Base-by-base conservation (phyloP, 2,797 vertebrate genomes). In the Sciaenops ocellatus region DNA sequence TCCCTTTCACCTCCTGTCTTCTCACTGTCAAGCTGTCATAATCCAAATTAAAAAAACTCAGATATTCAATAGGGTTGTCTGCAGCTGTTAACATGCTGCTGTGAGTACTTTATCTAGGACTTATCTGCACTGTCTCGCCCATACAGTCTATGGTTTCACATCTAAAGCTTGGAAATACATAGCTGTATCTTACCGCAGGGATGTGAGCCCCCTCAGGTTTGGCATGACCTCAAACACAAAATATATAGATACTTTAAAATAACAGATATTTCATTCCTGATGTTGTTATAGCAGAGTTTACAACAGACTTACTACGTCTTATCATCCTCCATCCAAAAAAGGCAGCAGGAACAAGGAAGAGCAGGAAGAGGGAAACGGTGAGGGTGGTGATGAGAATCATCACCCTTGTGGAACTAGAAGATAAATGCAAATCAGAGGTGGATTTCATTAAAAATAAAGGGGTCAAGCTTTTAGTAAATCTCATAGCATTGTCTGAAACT, bases 141-240 rank as follows among this genome's bases (percentile, higher is more conserved):
- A n/a, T 57, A 57, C 28, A 12, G 26, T 26, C 26, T 26, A 26
- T 26, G 26, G 26, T 26, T 26, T 26, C 26, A 26, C 26, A 26
- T 26, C 26, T 26, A 26, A 26, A 26, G 26, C 26, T 26, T 26
- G 13, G 34, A 63, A 63, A 62, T 28, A 54, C 3, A 38, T 50
- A 1, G n/a, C 16, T 48, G 3, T 54, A 8, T 59, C 64, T 78
- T 86, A 90, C 88, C 74, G 0, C 24, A 44, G 24, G 18, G 5
- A 11, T 48, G 30, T 48, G 56, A 51, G 34, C 4, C 1, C 1
- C 5, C 5, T 76, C 30, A 26, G 30, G 22, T 38, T 73, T 66
- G 20, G n/a, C 30, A 18, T 52, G 74, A 6, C 62, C 86, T 87
- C n/a, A 55, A 83, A 73, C 17, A 73, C 5, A 68, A 6, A 2